These are phyloP conservation scores for Heliconius hortense DNA, from an alignment of 2,888 invertebrate genomes.

Conservation along the genomic window DNA sequence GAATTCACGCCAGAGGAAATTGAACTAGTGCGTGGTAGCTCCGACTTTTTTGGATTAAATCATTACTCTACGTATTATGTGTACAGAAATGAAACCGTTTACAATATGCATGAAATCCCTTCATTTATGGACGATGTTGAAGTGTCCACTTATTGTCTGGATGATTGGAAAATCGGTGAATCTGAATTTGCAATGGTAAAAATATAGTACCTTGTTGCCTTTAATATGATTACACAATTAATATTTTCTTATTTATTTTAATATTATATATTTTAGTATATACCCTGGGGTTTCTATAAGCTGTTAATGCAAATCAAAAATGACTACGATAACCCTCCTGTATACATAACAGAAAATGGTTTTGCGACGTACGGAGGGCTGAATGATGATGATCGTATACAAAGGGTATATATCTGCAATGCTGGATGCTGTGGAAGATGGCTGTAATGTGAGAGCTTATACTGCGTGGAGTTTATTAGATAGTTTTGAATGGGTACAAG, in stretches of 20 bases:
- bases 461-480: conserved; percentile 84
- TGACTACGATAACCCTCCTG: conserved; percentile 74
- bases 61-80: conserved; percentile 77
- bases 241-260: conserved; percentile 37
- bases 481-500: conserved; percentile 83
- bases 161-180: conserved; percentile 44
- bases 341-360: conserved; percentile 83
- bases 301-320: conserved; percentile 72
- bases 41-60: conserved; percentile 78
- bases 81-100: conserved; percentile 46
- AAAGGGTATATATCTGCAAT: conserved; percentile 63
- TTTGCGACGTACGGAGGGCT: conserved; percentile 52
- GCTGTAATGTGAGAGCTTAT: conserved; percentile 72
- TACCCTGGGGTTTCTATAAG: conserved; percentile 81
- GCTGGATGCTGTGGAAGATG: conserved; percentile 67
- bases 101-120: conserved; percentile 33
- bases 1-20: conserved; percentile 64
- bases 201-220: neutral
- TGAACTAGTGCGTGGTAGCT: conserved; percentile 49
- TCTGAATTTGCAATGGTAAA: conserved; percentile 42
- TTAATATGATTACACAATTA: neutral
- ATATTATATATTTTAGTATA: conserved; percentile 53
- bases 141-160: neutral
- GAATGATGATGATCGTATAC: conserved; percentile 65
- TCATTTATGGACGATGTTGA: conserved; percentile 43